Evolutionary conservation across 2,113 vertebrate genomes (phyloP), one percentile per base, ranked within the genome.

Genomic region (Menura novaehollandiae): DNA sequence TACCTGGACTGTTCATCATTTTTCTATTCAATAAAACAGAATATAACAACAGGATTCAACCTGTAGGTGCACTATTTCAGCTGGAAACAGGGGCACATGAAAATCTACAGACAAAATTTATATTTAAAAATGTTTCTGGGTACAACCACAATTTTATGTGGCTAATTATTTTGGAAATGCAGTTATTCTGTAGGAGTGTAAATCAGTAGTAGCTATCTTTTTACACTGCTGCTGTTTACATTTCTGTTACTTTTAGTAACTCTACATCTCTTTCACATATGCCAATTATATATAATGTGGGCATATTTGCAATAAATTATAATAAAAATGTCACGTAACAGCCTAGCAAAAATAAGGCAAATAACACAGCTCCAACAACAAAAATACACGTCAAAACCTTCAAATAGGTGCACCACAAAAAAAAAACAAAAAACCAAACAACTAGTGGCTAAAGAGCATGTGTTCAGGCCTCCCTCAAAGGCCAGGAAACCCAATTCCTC

Each of bases 1-100:
- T 91, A 81, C 30, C 35, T 67, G 41, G 24, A n/a, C 68, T 84
- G 51, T 92, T 96, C 95, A 93, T 89, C 72, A 81, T 88, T 85
- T 79, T 23, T 59, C 23, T 83, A 19, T 71, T 93, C 63, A 95
- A 44, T 77, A 77, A 91, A 94, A 77, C 75, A 60, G 22, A 79
- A 44, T 20, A 5, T 24, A 89, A 88, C 64, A 88, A 28, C 63
- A 83, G 55, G 39, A 66, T 86, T 69, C 67, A 77, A 63, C 26
- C 11, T 47, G 28, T 58, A 58, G 32, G n/a, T 86, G 27, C 16
- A 74, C 7, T 27, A 23, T 59, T 94, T 74, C 73, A 71, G 11
- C 30, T 63, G 47, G 30, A 81, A 93, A 63, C 10, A 77, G 72
- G 22, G n/a, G 5, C 15, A 8, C 41, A 52, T 62, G 18, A 84